phyloP scores from a whole-genome alignment of 2,888 invertebrate species.

The Eupelmus urozonus region DNA sequence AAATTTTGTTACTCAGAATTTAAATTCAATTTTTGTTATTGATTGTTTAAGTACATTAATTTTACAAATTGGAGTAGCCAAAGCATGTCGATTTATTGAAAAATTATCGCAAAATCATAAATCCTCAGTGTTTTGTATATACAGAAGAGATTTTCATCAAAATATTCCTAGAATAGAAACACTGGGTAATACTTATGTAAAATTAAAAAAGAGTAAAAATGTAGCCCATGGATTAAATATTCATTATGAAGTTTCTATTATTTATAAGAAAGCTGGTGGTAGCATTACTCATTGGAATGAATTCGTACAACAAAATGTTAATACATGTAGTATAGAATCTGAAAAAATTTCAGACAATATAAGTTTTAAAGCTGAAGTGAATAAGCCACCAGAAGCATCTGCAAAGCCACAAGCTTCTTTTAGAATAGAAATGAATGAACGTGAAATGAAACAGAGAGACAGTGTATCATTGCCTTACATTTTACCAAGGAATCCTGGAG shows the following conservation, averaged over 20 bases:
- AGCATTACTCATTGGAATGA: conserved; percentile 66
- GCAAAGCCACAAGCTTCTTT: conserved; percentile 69
- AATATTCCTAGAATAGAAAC: conserved; percentile 71
- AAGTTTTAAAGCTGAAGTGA: conserved; percentile 21
- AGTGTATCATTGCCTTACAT: conserved; percentile 72
- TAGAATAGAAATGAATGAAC: conserved; percentile 71
- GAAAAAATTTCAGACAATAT: conserved; percentile 58
- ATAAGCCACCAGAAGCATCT: conserved; percentile 23
- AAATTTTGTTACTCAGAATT: conserved; percentile 59
- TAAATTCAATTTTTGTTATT: conserved; percentile 67
- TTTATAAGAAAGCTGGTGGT: conserved; percentile 69
- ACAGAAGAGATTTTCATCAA: conserved; percentile 66
- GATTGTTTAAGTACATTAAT: conserved; percentile 71
- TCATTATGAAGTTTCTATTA: conserved; percentile 60
- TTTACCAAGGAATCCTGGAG: conserved; percentile 60
- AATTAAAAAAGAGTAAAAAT: conserved; percentile 63
- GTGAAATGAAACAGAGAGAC: conserved; percentile 72
- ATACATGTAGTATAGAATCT: conserved; percentile 65
- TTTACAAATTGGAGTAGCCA: conserved; percentile 67
- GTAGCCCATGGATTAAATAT: conserved; percentile 47
- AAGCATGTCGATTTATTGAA: conserved; percentile 67
- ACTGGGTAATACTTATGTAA: conserved; percentile 70
- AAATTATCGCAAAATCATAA: conserved; percentile 66
- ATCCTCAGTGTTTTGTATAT: conserved; percentile 70
- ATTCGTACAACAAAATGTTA: conserved; percentile 66